Percentiles rank a stretch among this genome's conserved stretches.
phyloP scores from a whole-genome alignment of 2,888 invertebrate species.

The Augochlorella aurata region DNA sequence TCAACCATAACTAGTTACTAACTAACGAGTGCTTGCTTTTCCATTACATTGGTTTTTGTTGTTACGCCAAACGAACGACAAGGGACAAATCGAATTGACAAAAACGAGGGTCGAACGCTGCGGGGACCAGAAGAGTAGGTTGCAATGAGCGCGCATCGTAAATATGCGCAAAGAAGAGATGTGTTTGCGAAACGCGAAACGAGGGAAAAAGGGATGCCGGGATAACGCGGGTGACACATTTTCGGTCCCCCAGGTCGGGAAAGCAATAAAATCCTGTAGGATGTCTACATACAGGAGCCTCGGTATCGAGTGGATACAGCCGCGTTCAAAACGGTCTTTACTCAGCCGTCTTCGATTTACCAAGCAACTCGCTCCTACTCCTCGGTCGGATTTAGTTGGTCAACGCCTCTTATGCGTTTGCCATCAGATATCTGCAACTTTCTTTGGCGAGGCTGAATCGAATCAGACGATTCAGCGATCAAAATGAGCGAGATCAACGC shows the following conservation, averaged over 20 bases:
- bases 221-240: slow-evolving; percentile 1
- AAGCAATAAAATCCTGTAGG: slow-evolving; percentile 3
- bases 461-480: too few relatives aligned
- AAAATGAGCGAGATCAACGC: too few relatives aligned
- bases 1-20: too few relatives aligned
- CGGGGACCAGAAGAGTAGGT: neutral
- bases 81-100: too few relatives aligned
- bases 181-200: neutral
- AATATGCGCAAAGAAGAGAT: neutral
- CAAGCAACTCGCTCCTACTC: neutral
- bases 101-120: too few relatives aligned
- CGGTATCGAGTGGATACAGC: slow-evolving; percentile 2
- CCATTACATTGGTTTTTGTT: too few relatives aligned
- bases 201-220: neutral
- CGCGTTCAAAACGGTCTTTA: slow-evolving; percentile 4
- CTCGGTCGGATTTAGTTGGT: neutral
- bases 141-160: neutral
- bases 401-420: neutral
- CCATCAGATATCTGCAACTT: neutral
- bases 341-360: slow-evolving; percentile 6
- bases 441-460: neutral
- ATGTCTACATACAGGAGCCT: slow-evolving; percentile 2
- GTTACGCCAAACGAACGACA: too few relatives aligned
- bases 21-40: too few relatives aligned
- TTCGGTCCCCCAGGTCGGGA: neutral